A percentile compares a stretch with the other conserved stretches of the same genome.
These are phyloP conservation scores for Andrena bucephala DNA, from an alignment of 2,888 invertebrate genomes.

Conservation along the genomic window DNA sequence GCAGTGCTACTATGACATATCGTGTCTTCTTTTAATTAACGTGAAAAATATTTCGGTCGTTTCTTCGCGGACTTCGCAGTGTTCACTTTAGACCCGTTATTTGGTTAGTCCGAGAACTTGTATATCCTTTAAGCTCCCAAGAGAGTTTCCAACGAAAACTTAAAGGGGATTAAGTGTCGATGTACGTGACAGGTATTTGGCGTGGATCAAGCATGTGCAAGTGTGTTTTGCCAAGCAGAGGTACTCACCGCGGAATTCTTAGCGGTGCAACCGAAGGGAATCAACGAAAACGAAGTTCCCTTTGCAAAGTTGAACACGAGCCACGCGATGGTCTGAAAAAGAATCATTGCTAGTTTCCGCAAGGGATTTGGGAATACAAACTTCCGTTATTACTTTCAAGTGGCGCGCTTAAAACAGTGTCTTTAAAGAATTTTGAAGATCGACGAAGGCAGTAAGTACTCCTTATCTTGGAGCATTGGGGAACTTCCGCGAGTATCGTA, in stretches of 20 bases:
- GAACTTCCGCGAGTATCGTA: neutral
- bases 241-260: constrained; percentile 47
- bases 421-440: neutral
- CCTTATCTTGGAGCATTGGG: neutral
- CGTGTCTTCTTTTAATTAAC: neutral
- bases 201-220: constrained; percentile 35
- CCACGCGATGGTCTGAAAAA: constrained; percentile 30
- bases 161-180: constrained; percentile 56
- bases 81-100: neutral
- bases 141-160: constrained; percentile 48
- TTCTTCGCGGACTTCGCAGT: neutral
- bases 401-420: neutral
- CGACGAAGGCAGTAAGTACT: neutral
- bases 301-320: constrained; percentile 32
- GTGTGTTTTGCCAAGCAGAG: constrained; percentile 25
- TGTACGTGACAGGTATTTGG: constrained; percentile 65
- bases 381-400: neutral
- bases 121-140: constrained; percentile 37
- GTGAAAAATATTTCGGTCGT: no score
- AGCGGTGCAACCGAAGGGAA: constrained; percentile 9
- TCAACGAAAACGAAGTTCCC: constrained; percentile 22
- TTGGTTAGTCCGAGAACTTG: constrained; percentile 37
- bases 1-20: no score
- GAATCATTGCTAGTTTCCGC: constrained; percentile 14
- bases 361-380: neutral